phyloP scores from a whole-genome alignment of 1,140 invertebrate species.

The Papilio helenus region DNA sequence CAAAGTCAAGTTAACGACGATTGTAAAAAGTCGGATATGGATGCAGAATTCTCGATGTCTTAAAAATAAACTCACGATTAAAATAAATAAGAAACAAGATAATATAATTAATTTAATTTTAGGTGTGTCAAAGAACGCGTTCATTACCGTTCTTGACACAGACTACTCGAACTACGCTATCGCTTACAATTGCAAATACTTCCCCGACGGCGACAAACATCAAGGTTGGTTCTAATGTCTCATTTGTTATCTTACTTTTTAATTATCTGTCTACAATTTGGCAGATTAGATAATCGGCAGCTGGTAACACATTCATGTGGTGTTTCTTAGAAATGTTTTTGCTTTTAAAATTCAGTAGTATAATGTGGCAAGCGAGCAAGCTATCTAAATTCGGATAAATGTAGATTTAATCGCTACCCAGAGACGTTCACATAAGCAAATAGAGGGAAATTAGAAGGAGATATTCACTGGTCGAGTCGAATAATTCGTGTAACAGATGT shows the following conservation, averaged over 20 bases:
- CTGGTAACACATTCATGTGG: background rate
- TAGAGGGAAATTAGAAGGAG: too few species aligned
- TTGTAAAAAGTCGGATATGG: too few species aligned
- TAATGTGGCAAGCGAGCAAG: too few species aligned
- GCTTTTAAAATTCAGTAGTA: background rate
- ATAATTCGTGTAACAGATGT: too few species aligned
- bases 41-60: too few species aligned
- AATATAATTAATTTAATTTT: conserved; percentile 45
- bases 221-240: conserved; percentile 51
- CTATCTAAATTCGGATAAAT: too few species aligned
- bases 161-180: conserved; percentile 74
- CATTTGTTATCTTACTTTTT: background rate
- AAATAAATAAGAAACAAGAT: too few species aligned
- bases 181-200: conserved; percentile 71
- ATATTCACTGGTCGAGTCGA: too few species aligned
- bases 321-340: background rate
- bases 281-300: background rate
- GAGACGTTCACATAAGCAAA: too few species aligned
- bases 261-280: background rate
- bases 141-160: conserved; percentile 65
- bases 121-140: conserved; percentile 69
- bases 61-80: too few species aligned
- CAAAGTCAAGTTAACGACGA: too few species aligned
- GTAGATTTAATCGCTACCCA: too few species aligned
- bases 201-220: conserved; percentile 71